phyloP scores from a whole-genome alignment of 2,888 invertebrate species.

The Siphonodentalium dalli region DNA sequence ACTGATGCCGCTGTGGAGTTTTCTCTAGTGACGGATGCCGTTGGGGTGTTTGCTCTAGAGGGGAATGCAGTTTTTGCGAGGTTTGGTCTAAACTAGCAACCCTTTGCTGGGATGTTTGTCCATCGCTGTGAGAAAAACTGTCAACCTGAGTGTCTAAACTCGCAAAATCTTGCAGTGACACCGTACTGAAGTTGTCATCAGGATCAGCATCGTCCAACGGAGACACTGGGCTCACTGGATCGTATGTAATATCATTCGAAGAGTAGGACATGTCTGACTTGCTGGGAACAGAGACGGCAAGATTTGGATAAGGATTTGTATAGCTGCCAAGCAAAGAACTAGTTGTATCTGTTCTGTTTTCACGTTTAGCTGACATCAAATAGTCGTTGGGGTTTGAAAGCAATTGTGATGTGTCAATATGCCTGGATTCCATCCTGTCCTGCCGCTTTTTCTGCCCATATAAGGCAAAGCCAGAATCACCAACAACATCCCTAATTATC shows the following conservation, averaged over 20 bases:
- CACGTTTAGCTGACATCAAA: not conserved
- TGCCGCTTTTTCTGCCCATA: too few relatives aligned
- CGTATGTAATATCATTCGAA: conserved; percentile 43
- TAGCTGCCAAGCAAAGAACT: not conserved
- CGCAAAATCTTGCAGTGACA: conserved; percentile 34
- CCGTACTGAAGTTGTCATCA: conserved; percentile 21
- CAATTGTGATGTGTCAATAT: not conserved
- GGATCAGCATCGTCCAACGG: conserved; percentile 35
- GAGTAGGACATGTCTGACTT: not conserved
- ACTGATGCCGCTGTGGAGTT: too few relatives aligned
- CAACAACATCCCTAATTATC: not conserved
- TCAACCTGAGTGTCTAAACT: too few relatives aligned
- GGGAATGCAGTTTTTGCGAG: too few relatives aligned
- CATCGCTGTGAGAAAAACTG: not conserved
- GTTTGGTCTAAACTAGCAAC: conserved; percentile 6
- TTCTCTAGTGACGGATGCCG: too few relatives aligned
- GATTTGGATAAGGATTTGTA: not conserved
- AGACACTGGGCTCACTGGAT: conserved; percentile 54
- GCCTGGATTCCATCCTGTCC: too few relatives aligned
- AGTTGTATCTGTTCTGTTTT: conserved; percentile 2
- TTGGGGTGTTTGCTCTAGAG: too few relatives aligned
- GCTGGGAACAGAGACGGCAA: not conserved
- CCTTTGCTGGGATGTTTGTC: conserved; percentile 6
- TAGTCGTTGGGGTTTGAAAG: not conserved
- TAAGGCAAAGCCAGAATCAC: not conserved